Evolutionary conservation across 2,113 vertebrate species (phyloP).

Genomic region (Heterochromis multidens): DNA sequence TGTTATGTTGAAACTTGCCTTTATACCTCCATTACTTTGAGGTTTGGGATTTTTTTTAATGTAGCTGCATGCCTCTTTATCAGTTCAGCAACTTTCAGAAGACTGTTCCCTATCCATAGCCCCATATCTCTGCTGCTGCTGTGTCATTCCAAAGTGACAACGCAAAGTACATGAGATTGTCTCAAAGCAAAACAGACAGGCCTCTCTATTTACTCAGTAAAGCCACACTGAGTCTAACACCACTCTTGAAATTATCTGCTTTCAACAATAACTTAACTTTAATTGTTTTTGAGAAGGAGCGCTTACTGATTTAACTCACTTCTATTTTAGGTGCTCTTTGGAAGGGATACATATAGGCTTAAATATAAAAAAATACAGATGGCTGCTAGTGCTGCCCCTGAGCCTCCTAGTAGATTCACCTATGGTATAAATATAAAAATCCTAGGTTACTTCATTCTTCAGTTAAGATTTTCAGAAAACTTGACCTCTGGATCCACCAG

Average conservation of each 20-base stretch:
- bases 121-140: background rate
- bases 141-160: background rate
- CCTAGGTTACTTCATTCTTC: no score
- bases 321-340: background rate
- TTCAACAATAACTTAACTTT: background rate
- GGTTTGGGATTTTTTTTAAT: background rate
- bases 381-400: no score
- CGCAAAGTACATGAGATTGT: background rate
- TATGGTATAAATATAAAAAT: no score
- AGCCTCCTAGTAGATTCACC: no score
- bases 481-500: no score
- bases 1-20: background rate
- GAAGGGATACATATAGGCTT: background rate
- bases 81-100: no score
- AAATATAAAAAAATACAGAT: no score
- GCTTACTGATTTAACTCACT: accelerated
- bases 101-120: background rate
- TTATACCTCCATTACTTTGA: background rate
- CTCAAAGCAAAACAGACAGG: background rate
- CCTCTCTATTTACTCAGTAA: background rate
- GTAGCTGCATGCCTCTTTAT: background rate
- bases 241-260: background rate
- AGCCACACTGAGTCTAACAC: background rate
- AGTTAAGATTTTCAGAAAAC: no score
- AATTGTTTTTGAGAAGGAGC: background rate